phyloP scores from a whole-genome alignment of 2,888 invertebrate species.

The Andrena minutula region DNA sequence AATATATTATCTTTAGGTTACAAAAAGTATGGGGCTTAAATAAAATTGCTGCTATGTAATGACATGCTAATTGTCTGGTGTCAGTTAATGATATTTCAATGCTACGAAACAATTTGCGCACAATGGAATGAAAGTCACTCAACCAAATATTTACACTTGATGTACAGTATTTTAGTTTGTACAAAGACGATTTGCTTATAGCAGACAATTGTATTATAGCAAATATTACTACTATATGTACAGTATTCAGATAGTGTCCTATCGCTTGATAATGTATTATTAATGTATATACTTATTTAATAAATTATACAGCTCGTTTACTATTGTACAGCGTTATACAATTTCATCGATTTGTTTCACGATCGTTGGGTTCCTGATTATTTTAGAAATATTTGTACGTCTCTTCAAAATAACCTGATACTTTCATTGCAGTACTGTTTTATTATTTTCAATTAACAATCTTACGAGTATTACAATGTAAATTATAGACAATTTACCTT shows the following conservation, averaged over 20 bases:
- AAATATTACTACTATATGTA: slow-evolving; percentile 60
- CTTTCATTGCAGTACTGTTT: slow-evolving; percentile 60
- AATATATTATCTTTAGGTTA: slow-evolving; percentile 73
- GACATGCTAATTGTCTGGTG: slow-evolving; percentile 14
- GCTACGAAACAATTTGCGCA: slow-evolving; percentile 34
- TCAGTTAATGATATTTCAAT: slow-evolving; percentile 18
- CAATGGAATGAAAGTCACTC: slow-evolving; percentile 31
- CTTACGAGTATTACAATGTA: slow-evolving; percentile 78
- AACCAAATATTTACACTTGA: slow-evolving; percentile 47
- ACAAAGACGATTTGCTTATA: slow-evolving; percentile 52
- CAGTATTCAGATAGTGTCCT: slow-evolving; percentile 65
- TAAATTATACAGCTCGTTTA: slow-evolving; percentile 68
- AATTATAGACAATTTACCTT: slow-evolving; percentile 74
- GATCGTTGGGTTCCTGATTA: slow-evolving; percentile 24
- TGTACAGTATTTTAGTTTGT: slow-evolving; percentile 61
- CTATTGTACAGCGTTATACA: slow-evolving; percentile 44
- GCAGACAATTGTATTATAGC: slow-evolving; percentile 50
- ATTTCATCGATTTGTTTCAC: slow-evolving; percentile 20
- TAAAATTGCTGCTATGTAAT: slow-evolving; percentile 57
- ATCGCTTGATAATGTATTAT: slow-evolving; percentile 68
- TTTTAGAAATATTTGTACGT: slow-evolving; percentile 37
- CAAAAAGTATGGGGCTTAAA: slow-evolving; percentile 77
- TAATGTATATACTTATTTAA: slow-evolving; percentile 69
- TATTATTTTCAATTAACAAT: slow-evolving; percentile 81
- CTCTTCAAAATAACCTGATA: slow-evolving; percentile 51